Percentiles rank a stretch among this genome's conserved stretches.
phyloP scores from a whole-genome alignment of 2,113 vertebrate species.

The Gadus macrocephalus region DNA sequence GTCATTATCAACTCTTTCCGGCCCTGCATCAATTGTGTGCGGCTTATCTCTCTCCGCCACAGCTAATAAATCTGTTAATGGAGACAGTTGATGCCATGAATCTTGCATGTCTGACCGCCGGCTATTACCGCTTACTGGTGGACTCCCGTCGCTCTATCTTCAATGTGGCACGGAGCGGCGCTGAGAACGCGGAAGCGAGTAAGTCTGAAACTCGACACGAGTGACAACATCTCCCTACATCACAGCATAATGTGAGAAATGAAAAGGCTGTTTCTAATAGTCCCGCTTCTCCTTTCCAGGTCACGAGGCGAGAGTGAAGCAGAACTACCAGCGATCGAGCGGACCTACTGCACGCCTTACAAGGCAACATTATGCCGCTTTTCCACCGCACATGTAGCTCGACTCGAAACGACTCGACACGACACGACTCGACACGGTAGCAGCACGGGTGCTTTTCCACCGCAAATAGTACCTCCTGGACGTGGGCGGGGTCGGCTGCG shows the following conservation, averaged over 20 bases:
- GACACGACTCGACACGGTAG: too few species aligned
- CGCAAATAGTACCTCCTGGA: too few species aligned
- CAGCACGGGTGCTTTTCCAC: too few species aligned
- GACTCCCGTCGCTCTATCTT: conserved; percentile 97
- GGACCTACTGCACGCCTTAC: too few species aligned
- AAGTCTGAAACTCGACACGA: neutral
- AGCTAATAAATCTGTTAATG: conserved; percentile 97
- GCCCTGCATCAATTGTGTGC: conserved; percentile 21
- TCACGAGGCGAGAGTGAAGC: conserved; percentile 77
- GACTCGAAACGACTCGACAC: too few species aligned
- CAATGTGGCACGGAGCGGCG: conserved; percentile 88
- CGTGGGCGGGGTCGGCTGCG: too few species aligned
- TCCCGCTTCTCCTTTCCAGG: conserved; percentile 69
- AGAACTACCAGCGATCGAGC: conserved; percentile 85
- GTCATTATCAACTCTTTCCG: conserved; percentile 30
- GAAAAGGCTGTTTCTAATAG: neutral
- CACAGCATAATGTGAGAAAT: too few species aligned
- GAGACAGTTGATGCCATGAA: conserved; percentile 97
- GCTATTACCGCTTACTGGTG: conserved; percentile 93
- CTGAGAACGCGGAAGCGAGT: conserved; percentile 74
- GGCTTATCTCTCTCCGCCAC: conserved; percentile 56
- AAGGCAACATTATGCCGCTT: too few species aligned
- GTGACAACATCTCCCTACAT: too few species aligned
- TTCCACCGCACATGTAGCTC: too few species aligned
- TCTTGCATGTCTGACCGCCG: conserved; percentile 95